A percentile compares a stretch with the other conserved stretches of the same genome.
These are phyloP conservation scores for Bagarius yarrelli DNA, from an alignment of 2,113 vertebrate genomes.

Conservation along the genomic window DNA sequence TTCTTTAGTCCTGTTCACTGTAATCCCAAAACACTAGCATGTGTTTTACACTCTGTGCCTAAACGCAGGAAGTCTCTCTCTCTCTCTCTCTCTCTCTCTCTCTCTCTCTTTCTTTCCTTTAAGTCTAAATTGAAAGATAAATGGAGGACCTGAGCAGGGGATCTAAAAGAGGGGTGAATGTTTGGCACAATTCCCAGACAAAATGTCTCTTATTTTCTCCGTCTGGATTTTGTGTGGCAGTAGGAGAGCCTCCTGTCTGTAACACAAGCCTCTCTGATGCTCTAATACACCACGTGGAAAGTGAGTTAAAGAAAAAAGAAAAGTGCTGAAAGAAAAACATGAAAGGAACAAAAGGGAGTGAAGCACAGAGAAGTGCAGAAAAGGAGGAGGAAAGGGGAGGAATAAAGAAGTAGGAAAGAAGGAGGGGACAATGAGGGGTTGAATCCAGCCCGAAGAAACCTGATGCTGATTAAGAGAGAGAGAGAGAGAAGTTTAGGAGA, in stretches of 20 bases:
- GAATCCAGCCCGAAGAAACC: constrained; percentile 72
- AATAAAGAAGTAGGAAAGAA: neutral
- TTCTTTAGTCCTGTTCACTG: neutral
- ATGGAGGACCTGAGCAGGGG: constrained; percentile 15
- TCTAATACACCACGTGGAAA: neutral
- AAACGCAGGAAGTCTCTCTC: constrained; percentile 12
- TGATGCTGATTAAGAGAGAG: constrained; percentile 69
- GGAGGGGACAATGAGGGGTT: constrained; percentile 64
- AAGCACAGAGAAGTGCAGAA: neutral
- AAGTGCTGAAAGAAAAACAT: constrained; percentile 1
- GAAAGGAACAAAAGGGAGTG: constrained; percentile 30
- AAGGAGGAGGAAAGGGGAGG: neutral
- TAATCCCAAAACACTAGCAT: neutral
- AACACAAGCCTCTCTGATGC: constrained; percentile 19
- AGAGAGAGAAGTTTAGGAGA: neutral
- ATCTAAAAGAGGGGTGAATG: neutral
- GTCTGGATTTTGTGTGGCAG: constrained; percentile 18
- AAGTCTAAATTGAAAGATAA: constrained; percentile 15
- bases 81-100: no score
- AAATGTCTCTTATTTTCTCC: constrained; percentile 1
- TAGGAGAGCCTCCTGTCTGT: constrained; percentile 19
- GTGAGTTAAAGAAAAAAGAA: neutral
- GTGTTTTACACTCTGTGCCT: constrained; percentile 11
- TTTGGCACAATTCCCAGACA: constrained; percentile 9
- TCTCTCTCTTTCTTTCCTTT: neutral